phyloP scores from a whole-genome alignment of 2,888 invertebrate species.

The Mesorhabditis spiculigera region DNA sequence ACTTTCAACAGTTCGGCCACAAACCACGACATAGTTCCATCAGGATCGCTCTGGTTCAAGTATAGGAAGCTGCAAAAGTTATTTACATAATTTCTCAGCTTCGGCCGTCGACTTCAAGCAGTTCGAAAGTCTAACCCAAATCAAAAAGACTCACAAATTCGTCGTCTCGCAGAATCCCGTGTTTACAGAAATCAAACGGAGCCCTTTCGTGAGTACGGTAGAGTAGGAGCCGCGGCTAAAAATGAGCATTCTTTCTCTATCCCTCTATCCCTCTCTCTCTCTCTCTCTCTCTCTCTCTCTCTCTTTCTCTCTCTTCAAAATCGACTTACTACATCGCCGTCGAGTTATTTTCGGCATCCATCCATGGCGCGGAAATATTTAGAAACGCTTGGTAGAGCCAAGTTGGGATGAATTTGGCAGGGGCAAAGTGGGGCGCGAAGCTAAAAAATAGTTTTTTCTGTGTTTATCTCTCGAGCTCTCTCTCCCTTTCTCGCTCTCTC shows the following conservation, averaged over 20 bases:
- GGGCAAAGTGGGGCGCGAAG: conserved; percentile 62
- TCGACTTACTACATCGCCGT: conserved; percentile 27
- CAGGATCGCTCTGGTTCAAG: conserved; percentile 80
- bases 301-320: no score
- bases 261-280: no score
- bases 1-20: conserved; percentile 67
- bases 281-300: no score
- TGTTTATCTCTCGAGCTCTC: no score
- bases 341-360: conserved; percentile 63
- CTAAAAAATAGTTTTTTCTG: conserved; percentile 29
- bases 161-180: conserved; percentile 61
- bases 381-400: conserved; percentile 79
- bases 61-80: conserved; percentile 67
- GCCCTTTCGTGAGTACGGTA: conserved; percentile 63
- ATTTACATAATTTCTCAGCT: conserved; percentile 8
- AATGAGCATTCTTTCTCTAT: no score
- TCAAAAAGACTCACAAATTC: conserved; percentile 52
- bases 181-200: conserved; percentile 54
- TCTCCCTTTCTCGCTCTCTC: neutral
- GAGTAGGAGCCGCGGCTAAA: conserved; percentile 76
- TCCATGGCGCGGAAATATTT: conserved; percentile 76
- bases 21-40: conserved; percentile 78
- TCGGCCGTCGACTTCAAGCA: neutral
- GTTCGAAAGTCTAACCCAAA: no score
- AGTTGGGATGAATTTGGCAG: conserved; percentile 64